Base-by-base conservation (phyloP, 2,888 invertebrate species). In the Epirrhoe tristata region DNA sequence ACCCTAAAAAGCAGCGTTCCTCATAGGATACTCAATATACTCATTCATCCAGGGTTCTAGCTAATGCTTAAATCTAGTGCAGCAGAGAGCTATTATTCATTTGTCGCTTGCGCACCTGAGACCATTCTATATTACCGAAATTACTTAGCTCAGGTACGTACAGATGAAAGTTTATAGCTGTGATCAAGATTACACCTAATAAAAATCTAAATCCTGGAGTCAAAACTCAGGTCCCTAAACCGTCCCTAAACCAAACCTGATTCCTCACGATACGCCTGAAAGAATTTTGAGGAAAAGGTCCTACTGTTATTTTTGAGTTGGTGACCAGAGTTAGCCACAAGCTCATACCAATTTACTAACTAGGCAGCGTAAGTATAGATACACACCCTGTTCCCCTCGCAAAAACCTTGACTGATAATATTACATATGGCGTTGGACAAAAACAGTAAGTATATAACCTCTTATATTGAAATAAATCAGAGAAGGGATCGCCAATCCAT, bases 401-500 rank as follows among this genome's bases (percentile, higher is more conserved):
- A 55, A 60, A 61, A 66, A 46, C 48, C 50, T 32, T 64, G 24
- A 10, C 54, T 59, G 62, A 66, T 71, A n/a, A 52, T 63, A 70
- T 50, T 16, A 54, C 60, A 58, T 54, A 58, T 53, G 58, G 58
- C n/a, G 32, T 36, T 48, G 54, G 39, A 63, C 60, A 69, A 72
- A 71, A 76, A 75, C 74, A 70, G 66, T 69, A 58, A 70, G 66
- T 69, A 58, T 73, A 74, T 68, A 74, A 77, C 56, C 73, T 76
- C 66, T 69, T 68, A 67, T 78, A 77, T 77, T 74, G 72, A 82
- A 81, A 86, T 86, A 87, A 87, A 87, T 87, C 85, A 83, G 67
- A 67, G 74, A 60, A 77, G 71, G 79, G 74, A 71, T 73, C 70
- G 65, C 64, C 78, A 66, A 87, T 88, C 86, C 83, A 87, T 88